Evolutionary conservation across 2,888 invertebrate species (phyloP).

Genomic region (Sphinx pinastri): DNA sequence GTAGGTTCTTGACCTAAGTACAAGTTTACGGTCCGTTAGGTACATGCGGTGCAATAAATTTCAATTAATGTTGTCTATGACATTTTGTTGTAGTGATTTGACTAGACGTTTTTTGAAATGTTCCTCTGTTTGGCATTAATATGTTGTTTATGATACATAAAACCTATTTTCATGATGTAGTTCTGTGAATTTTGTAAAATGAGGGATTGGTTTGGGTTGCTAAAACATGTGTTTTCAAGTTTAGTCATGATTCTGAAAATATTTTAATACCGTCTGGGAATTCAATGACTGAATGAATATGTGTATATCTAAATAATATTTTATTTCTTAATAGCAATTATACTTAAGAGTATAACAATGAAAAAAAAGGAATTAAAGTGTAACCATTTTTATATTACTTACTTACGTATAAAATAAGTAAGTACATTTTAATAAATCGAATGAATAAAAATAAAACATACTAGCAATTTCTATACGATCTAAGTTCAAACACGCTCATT

Average conservation of each 20-base stretch:
- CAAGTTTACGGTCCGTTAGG: constrained; percentile 62
- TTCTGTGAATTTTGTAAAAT: constrained; percentile 9
- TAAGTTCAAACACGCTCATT: neutral
- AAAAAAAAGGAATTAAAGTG: no score
- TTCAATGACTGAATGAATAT: neutral
- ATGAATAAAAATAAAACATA: neutral
- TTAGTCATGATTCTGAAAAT: neutral
- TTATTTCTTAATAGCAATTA: no score
- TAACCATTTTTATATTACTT: no score
- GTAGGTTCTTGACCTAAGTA: constrained; percentile 43
- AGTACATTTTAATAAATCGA: no score
- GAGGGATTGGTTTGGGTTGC: neutral
- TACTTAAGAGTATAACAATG: no score
- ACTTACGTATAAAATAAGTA: no score
- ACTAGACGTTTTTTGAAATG: constrained; percentile 53
- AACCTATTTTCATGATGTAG: constrained; percentile 15
- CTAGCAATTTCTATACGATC: no score
- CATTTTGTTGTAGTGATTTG: constrained; percentile 70
- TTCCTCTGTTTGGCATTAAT: constrained; percentile 28
- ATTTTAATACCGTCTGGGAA: neutral
- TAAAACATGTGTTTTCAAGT: constrained; percentile 5
- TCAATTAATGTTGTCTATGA: constrained; percentile 77
- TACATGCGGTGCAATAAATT: constrained; percentile 77
- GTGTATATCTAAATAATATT: no score
- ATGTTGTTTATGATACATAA: constrained; percentile 19